Evolutionary conservation across 2,888 invertebrate species (phyloP).

Genomic region (Heliconius erato): DNA sequence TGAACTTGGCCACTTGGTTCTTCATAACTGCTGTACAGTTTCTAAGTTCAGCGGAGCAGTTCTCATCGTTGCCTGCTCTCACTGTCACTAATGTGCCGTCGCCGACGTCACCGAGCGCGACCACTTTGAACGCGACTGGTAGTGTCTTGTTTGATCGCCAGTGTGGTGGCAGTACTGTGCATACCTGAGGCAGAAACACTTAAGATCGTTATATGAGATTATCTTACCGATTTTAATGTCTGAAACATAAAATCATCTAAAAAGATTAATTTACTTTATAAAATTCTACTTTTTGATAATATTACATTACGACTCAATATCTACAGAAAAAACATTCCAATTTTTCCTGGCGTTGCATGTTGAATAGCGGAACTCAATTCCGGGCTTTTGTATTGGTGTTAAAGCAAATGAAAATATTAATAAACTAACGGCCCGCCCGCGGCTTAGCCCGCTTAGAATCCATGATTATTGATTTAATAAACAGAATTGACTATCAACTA

Average conservation of each 20-base stretch:
- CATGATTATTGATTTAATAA: no score
- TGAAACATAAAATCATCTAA: neutral
- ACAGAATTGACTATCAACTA: no score
- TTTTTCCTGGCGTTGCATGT: no score
- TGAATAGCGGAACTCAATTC: no score
- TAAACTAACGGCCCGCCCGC: no score
- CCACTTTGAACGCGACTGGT: conserved; percentile 97
- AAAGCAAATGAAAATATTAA: no score
- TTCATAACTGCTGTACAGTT: conserved; percentile 98
- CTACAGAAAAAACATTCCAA: neutral
- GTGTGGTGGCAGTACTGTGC: conserved; percentile 96
- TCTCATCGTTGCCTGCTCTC: conserved; percentile 98
- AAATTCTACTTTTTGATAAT: neutral
- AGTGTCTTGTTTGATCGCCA: conserved; percentile 99
- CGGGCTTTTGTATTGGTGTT: no score
- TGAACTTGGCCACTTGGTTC: conserved; percentile 98
- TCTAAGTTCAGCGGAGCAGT: conserved; percentile 96
- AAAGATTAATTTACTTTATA: neutral
- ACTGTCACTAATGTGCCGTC: conserved; percentile 98
- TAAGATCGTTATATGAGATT: neutral
- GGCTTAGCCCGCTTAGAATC: no score
- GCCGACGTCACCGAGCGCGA: conserved; percentile 95
- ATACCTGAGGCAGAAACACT: conserved; percentile 79
- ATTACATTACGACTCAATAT: no score
- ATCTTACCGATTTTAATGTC: neutral